Evolutionary conservation across 2,888 invertebrate species (phyloP).

Genomic region (Ochropacha duplaris): DNA sequence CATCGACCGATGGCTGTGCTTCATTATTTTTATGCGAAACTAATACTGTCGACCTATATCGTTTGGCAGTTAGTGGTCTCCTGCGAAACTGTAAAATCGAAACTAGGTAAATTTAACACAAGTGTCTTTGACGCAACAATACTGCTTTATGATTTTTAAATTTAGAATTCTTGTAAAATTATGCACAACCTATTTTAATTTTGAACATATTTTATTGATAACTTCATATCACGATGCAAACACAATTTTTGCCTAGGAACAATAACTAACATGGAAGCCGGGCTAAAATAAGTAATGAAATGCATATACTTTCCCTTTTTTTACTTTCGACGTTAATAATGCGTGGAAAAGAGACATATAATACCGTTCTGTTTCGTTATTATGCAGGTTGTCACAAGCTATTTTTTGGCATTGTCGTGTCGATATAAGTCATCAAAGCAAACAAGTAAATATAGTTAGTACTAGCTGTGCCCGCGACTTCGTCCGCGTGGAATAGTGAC

Average conservation of each 20-base stretch:
- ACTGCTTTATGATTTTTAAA: background rate
- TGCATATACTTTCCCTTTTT: too few relatives aligned
- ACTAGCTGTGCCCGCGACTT: too few relatives aligned
- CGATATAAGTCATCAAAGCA: too few relatives aligned
- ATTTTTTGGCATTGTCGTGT: too few relatives aligned
- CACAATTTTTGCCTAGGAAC: background rate
- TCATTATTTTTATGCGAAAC: constrained; percentile 26
- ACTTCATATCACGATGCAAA: background rate
- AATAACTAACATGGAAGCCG: too few relatives aligned
- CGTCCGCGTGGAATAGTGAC: too few relatives aligned
- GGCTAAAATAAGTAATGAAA: too few relatives aligned
- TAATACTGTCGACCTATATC: constrained; percentile 36
- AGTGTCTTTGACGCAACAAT: background rate
- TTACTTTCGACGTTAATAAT: too few relatives aligned
- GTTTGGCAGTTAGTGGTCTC: constrained; percentile 28
- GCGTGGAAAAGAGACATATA: too few relatives aligned
- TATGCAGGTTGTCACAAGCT: too few relatives aligned
- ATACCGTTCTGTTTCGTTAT: too few relatives aligned
- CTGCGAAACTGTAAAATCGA: constrained; percentile 23
- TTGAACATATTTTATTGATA: background rate
- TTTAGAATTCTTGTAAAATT: background rate
- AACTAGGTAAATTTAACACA: constrained; percentile 7
- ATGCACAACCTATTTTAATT: background rate
- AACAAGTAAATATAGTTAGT: too few relatives aligned
- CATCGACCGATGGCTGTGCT: constrained; percentile 9